Percentiles rank a stretch among this genome's conserved stretches.
These are phyloP conservation scores for Zosterops pallidus DNA, from an alignment of 2,113 vertebrate species.

Conservation along the genomic window DNA sequence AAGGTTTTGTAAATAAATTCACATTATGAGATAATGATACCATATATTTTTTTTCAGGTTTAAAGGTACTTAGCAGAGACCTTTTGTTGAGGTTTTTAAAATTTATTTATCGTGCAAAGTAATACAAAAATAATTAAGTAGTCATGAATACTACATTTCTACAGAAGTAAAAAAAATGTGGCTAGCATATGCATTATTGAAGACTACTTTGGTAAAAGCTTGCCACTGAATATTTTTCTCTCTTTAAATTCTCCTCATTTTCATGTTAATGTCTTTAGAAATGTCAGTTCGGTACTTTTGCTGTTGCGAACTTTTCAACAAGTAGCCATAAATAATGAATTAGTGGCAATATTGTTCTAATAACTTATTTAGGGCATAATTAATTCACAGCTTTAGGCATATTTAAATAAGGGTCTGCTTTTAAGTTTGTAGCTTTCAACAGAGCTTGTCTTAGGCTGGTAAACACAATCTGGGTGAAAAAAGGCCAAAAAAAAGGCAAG, in stretches of 20 bases:
- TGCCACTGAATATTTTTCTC: constrained; percentile 59
- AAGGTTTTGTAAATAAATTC: background rate
- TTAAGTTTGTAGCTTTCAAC: constrained; percentile 35
- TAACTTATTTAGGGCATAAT: constrained; percentile 80
- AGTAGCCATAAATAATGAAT: constrained; percentile 83
- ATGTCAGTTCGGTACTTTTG: constrained; percentile 76
- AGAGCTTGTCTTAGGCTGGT: background rate
- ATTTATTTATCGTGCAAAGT: constrained; percentile 38
- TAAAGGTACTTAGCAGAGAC: background rate
- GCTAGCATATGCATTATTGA: constrained; percentile 72
- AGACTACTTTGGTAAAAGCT: constrained; percentile 53
- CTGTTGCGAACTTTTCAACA: constrained; percentile 78
- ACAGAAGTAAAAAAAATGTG: constrained; percentile 27
- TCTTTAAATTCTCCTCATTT: constrained; percentile 67
- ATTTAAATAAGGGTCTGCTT: constrained; percentile 66
- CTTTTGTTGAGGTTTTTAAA: background rate
- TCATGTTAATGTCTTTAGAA: constrained; percentile 77
- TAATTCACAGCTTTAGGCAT: constrained; percentile 76
- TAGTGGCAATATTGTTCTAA: constrained; percentile 76
- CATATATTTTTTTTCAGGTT: constrained; percentile 14
- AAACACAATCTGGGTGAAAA: background rate
- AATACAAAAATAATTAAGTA: constrained; percentile 43
- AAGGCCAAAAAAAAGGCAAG: background rate
- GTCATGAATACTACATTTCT: constrained; percentile 57
- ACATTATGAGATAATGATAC: background rate